Percentiles rank a stretch among this genome's conserved stretches.
These are phyloP conservation scores for Danio aesculapii DNA, from an alignment of 2,797 vertebrate species.

Conservation along the genomic window DNA sequence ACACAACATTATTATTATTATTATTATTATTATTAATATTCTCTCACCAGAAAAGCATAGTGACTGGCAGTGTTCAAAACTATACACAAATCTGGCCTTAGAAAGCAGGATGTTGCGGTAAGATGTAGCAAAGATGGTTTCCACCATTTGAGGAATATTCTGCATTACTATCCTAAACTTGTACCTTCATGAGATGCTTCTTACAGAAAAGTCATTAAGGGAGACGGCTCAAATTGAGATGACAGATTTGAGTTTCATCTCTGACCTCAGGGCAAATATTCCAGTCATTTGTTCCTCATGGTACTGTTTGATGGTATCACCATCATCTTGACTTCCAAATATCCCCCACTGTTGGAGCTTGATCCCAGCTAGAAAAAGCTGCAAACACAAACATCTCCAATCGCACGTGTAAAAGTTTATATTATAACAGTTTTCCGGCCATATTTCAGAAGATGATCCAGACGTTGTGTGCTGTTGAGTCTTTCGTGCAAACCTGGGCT, in stretches of 20 bases:
- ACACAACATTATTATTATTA: slow-evolving; percentile 63
- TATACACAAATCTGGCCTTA: slow-evolving; percentile 61
- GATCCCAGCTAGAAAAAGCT: slow-evolving; percentile 21
- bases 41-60: slow-evolving; percentile 64
- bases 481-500: slow-evolving; percentile 5
- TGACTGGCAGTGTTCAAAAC: slow-evolving; percentile 71
- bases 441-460: slow-evolving; percentile 23
- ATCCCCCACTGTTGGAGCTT: slow-evolving; percentile 18
- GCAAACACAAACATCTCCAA: slow-evolving; percentile 29
- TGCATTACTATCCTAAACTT: slow-evolving; percentile 1
- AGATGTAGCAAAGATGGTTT: slow-evolving; percentile 55
- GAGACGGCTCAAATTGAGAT: slow-evolving; percentile 44
- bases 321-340: slow-evolving; percentile 5
- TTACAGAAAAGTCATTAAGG: slow-evolving; percentile 15
- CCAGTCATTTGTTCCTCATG: slow-evolving; percentile 33
- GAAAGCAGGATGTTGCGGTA: slow-evolving; percentile 47
- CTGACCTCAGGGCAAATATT: slow-evolving; percentile 28
- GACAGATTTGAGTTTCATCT: slow-evolving; percentile 39
- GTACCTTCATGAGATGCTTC: not conserved
- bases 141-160: slow-evolving; percentile 52
- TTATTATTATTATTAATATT: slow-evolving; percentile 36
- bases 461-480: slow-evolving; percentile 11
- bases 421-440: slow-evolving; percentile 42
- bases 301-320: slow-evolving; percentile 26
- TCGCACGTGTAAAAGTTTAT: slow-evolving; percentile 19